These are phyloP conservation scores for Rhogogaster chlorosoma DNA, from an alignment of 2,888 invertebrate species.

Conservation along the genomic window DNA sequence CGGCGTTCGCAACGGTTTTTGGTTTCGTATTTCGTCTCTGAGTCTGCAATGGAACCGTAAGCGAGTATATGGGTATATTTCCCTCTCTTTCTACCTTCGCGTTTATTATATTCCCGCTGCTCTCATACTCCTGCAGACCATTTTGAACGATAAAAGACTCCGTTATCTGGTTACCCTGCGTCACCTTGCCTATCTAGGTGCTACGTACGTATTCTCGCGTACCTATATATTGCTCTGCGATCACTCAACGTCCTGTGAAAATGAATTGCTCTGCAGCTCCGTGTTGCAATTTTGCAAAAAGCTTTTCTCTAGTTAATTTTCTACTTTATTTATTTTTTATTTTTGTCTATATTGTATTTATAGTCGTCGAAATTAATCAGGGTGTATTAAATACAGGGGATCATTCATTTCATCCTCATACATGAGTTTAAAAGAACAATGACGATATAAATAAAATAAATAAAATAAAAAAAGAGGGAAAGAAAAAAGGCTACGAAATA, in stretches of 20 bases:
- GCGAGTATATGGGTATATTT: not conserved
- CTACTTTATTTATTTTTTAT: not conserved
- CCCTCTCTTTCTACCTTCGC: not conserved
- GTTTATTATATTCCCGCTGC: not conserved
- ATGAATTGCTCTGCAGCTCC: not conserved
- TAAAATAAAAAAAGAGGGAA: not conserved
- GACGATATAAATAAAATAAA: not conserved
- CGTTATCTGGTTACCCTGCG: not conserved
- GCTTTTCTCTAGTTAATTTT: not conserved
- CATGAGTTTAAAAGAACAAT: not conserved
- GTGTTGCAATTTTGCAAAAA: not conserved
- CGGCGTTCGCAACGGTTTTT: constrained; percentile 38
- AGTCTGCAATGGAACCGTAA: not conserved
- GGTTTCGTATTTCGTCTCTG: constrained; percentile 32
- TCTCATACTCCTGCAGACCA: not conserved
- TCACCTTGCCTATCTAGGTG: not conserved
- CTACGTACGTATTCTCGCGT: not conserved
- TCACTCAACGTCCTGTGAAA: constrained; percentile 15
- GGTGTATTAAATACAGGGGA: not conserved
- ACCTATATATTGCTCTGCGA: not conserved
- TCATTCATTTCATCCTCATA: not conserved
- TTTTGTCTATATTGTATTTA: not conserved
- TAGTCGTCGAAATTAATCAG: not conserved
- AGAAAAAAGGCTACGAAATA: not conserved
- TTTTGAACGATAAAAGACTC: constrained; percentile 3